Evolutionary conservation across 64 coral and sea anemone genomes (phyloP).

Genomic region (Actinia equina): DNA sequence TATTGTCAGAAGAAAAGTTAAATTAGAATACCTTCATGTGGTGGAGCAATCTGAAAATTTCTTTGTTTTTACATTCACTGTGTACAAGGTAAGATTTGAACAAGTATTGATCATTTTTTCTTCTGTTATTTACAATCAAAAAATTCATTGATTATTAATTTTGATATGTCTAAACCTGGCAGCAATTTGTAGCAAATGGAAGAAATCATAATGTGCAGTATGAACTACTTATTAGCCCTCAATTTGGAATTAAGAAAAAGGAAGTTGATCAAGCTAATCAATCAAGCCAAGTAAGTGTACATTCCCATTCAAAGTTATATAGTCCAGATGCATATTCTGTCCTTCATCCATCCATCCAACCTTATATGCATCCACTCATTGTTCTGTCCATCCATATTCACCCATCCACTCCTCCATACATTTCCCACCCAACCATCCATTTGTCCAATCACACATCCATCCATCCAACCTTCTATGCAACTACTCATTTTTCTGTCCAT

Average conservation of each 20-base stretch:
- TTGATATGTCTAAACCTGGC: neutral
- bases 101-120: neutral
- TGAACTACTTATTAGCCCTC: constrained; percentile 61
- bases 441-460: neutral
- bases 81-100: constrained; percentile 61
- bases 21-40: constrained; percentile 42
- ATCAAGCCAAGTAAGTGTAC: constrained; percentile 17
- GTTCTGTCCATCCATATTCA: neutral
- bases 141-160: neutral
- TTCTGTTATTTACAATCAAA: neutral
- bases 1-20: constrained; percentile 28
- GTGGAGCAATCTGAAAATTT: constrained; percentile 61
- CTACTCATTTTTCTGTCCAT: too few species aligned
- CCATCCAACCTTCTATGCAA: too few species aligned
- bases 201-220: constrained; percentile 33
- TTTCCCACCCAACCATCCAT: neutral
- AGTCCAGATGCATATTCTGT: too few species aligned
- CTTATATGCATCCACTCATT: too few species aligned
- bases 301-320: neutral
- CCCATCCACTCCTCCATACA: too few species aligned
- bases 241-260: constrained; percentile 83
- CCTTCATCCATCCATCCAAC: too few species aligned
- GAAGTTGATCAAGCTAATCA: constrained; percentile 33
- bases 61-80: constrained; percentile 69
- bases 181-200: neutral